Evolutionary conservation across 2,888 invertebrate species (phyloP), one percentile per base, ranked within the genome.

Genomic region (Frankliniella intonsa): DNA sequence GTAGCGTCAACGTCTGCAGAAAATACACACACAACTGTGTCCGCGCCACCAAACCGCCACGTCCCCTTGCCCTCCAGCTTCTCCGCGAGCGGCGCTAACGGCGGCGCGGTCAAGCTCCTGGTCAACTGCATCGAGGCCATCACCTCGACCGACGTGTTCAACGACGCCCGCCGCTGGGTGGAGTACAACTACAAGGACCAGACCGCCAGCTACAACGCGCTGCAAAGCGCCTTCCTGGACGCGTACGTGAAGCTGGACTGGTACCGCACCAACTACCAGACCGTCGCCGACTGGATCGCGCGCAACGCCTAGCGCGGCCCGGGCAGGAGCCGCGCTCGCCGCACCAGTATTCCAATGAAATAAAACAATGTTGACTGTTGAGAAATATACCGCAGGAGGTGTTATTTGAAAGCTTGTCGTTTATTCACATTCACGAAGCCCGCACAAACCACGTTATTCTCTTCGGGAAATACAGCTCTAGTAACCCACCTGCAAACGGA

Each of bases 61-160:
- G 12, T n/a, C 11, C 14, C 62, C 62, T 7, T 62, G 19, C 62
- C 62, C n/a, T 62, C n/a, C 62, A 62, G 62, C 62, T 62, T 62
- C 62, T 7, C 19, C 62, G 11, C 62, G 12, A n/a, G 62, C 14
- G 17, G 7, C 62, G 62, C 62, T 14, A 62, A 62, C 62, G 17
- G 19, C 62, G 62, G 62, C 14, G 62, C 62, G 12, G 62, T 62
- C 62, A 62, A 62, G 62, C 62, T 62, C 62, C 62, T 62, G 62
- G n/a, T n/a, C 62, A 62, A 62, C 62, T 62, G 62, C 62, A 62
- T 62, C 62, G 62, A 17, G 62, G 62, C 62, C 19, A 62, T 62
- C 62, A 62, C 17, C 62, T 62, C 62, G 62, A n/a, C 17, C 62
- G 62, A 62, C 7, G 19, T 7, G 62, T n/a, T 62, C 62, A 17